These are phyloP conservation scores for Apis laboriosa DNA, from an alignment of 1,140 invertebrate species.

Conservation along the genomic window DNA sequence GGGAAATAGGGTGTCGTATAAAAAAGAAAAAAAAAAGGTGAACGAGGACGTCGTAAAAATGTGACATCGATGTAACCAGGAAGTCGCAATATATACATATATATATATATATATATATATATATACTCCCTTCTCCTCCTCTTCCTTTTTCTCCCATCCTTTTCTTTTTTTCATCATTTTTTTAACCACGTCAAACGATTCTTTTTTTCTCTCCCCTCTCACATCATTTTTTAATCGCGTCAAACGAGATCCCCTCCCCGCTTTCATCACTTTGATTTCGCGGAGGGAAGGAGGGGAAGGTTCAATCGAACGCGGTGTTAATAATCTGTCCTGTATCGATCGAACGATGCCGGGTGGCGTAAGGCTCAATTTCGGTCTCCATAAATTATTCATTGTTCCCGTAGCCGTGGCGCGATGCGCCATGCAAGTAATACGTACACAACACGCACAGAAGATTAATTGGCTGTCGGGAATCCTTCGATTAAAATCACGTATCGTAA, in stretches of 20 bases:
- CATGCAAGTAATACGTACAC: slow-evolving; percentile 44
- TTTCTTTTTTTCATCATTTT: not conserved
- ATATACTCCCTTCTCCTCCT: not conserved
- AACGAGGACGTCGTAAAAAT: slow-evolving; percentile 25
- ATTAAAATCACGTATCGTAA: slow-evolving; percentile 4
- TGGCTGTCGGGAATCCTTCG: slow-evolving; percentile 26
- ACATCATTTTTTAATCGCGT: not conserved
- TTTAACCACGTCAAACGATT: no score
- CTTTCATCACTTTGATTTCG: not conserved
- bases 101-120: not conserved
- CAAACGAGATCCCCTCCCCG: not conserved
- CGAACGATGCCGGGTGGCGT: not conserved
- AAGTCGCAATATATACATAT: not conserved
- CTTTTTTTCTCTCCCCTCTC: not conserved
- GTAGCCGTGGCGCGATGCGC: not conserved
- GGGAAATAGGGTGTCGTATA: slow-evolving; percentile 37
- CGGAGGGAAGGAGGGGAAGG: not conserved
- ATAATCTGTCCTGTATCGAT: slow-evolving; percentile 36
- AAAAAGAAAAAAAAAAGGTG: not conserved
- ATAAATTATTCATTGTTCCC: slow-evolving; percentile 53
- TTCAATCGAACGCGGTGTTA: slow-evolving; percentile 32
- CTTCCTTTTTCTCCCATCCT: no score
- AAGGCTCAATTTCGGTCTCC: slow-evolving; percentile 46
- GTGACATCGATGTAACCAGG: slow-evolving; percentile 12
- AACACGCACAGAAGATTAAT: slow-evolving; percentile 30